phyloP scores from a whole-genome alignment of 2,888 invertebrate genomes.

The Drosophila flavopinicola region DNA sequence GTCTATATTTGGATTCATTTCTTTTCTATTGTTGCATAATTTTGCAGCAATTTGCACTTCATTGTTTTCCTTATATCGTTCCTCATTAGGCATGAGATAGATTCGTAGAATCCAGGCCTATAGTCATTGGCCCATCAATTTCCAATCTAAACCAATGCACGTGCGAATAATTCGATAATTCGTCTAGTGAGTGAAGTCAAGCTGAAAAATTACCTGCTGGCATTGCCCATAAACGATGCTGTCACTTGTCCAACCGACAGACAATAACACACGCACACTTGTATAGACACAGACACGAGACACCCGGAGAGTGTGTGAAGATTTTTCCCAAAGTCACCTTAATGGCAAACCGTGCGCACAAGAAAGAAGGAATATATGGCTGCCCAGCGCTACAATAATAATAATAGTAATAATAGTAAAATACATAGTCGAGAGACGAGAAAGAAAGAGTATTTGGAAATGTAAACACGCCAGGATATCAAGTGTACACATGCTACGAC shows the following conservation, averaged over 20 bases:
- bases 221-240: constrained; percentile 66
- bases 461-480: constrained; percentile 80
- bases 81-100: constrained; percentile 22
- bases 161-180: constrained; percentile 70
- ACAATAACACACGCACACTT: constrained; percentile 19
- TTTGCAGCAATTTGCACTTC: constrained; percentile 38
- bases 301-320: constrained; percentile 62
- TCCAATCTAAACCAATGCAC: constrained; percentile 68
- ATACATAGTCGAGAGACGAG: constrained; percentile 41
- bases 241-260: constrained; percentile 64
- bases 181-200: constrained; percentile 48
- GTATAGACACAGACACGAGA: constrained; percentile 5
- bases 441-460: constrained; percentile 71
- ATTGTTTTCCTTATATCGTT: constrained; percentile 25
- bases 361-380: constrained; percentile 33
- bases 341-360: constrained; percentile 47
- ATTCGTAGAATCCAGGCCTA: constrained; percentile 49
- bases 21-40: constrained; percentile 44
- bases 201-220: constrained; percentile 74
- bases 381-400: constrained; percentile 35
- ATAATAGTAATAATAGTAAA: constrained; percentile 61
- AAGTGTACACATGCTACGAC: constrained; percentile 69
- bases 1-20: neutral
- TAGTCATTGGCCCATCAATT: constrained; percentile 44
- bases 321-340: constrained; percentile 69